Base-by-base conservation (phyloP, 1,140 invertebrate species). In the Pogonomyrmex californicus region DNA sequence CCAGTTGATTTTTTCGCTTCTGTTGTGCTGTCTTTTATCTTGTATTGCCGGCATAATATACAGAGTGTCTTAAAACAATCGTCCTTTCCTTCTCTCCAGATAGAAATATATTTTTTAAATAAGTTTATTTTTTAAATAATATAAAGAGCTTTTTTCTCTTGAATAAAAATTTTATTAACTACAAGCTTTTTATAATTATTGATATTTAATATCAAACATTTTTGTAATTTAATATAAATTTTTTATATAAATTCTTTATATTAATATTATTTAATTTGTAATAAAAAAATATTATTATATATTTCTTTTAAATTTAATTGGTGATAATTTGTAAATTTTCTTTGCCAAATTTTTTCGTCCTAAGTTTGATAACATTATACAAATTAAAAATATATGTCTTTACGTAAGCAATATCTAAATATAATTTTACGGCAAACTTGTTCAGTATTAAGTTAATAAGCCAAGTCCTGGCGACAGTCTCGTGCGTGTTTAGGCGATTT, bases 1-100 rank as follows among this genome's bases (percentile, higher is more conserved):
- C 68, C 79, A 75, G 41, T 83, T 73, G 41, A 60, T 75, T 75
- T 83, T 83, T 82, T 83, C 54, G 68, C 30, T 60, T 75, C 68
- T 58, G 68, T 83, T 75, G 49, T 60, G 68, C 30, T 71, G 51
- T 33, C 41, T 83, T 83, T 83, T 83, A 75, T 83, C 41, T 83
- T 14, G 30, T 17, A 75, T 75, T 60, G 30, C 54, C 56, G 79
- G 41, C 41, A 30, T 47, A 82, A 82, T 17, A 73, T 82, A 73
- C 79, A 82, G 66, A 73, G 66, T 73, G 79, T 73, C 66, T 30
- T 38, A 60, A 73, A 82, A 82, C 23, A 5, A 56, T 70, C n/a
- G 47, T 51, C 49, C 51, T 44, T 33, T 60, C 30, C 60, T 44
- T 49, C 30, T 23, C 23, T 23, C 23, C 23, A 23, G 23, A 23